A percentile compares a stretch with the other conserved stretches of the same genome.
These are phyloP conservation scores for Pseudococcus viburni DNA, from an alignment of 2,888 invertebrate species.

Conservation along the genomic window DNA sequence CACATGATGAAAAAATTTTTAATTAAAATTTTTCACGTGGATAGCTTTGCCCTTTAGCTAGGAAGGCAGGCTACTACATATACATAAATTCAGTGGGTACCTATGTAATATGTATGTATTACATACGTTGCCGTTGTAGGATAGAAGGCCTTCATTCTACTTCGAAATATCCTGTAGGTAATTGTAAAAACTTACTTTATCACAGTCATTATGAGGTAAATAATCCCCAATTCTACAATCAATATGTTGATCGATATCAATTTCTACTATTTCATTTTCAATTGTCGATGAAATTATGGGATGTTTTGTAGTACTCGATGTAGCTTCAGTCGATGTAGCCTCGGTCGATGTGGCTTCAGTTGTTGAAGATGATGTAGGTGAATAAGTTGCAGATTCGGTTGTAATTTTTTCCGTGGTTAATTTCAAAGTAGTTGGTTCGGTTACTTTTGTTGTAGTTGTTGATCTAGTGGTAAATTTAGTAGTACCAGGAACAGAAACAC, in stretches of 20 bases:
- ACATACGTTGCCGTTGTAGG: too few relatives aligned
- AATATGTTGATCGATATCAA: conserved; percentile 30
- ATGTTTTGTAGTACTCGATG: not conserved
- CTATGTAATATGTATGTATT: too few relatives aligned
- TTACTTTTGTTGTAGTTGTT: conserved; percentile 50
- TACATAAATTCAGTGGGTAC: not conserved
- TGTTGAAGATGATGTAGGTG: conserved; percentile 7
- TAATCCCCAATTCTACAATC: conserved; percentile 74
- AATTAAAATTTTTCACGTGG: too few relatives aligned
- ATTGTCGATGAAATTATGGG: conserved; percentile 8
- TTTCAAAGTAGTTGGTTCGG: conserved; percentile 49
- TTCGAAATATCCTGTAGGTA: too few relatives aligned
- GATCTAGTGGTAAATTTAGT: conserved; percentile 52
- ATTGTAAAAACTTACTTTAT: conserved; percentile 72
- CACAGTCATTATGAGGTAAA: conserved; percentile 76
- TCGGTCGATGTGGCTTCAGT: not conserved
- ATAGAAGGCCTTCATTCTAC: too few relatives aligned
- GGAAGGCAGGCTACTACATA: too few relatives aligned
- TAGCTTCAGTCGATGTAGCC: not conserved
- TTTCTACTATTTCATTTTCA: conserved; percentile 42
- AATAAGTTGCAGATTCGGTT: not conserved
- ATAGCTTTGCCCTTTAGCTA: too few relatives aligned
- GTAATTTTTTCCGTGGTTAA: not conserved
- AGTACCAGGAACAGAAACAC: conserved; percentile 1
- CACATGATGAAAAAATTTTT: too few relatives aligned